These are phyloP conservation scores for Toxostoma redivivum DNA, from an alignment of 2,113 vertebrate genomes.

Conservation along the genomic window DNA sequence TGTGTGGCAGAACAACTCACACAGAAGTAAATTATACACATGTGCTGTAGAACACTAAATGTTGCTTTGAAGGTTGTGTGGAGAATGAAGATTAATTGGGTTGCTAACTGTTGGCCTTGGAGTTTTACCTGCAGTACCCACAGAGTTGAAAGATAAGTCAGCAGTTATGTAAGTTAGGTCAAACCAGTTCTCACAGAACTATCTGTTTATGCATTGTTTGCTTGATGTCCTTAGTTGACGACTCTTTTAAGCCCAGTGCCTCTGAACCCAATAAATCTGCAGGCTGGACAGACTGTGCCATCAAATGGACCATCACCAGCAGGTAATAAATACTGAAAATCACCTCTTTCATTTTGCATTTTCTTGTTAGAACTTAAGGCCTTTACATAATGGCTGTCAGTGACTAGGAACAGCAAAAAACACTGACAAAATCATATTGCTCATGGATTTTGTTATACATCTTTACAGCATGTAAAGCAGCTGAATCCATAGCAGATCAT, in stretches of 20 bases:
- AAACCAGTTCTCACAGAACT: not conserved
- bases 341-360: not conserved
- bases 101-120: not conserved
- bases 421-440: not conserved
- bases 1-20: not conserved
- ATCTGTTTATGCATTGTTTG: not conserved
- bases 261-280: slow-evolving; percentile 59
- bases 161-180: not conserved
- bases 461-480: not conserved
- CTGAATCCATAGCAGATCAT: not conserved
- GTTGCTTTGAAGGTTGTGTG: not conserved
- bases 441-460: not conserved
- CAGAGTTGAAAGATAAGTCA: not conserved
- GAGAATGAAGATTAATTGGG: not conserved
- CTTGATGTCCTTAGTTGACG: slow-evolving; percentile 28
- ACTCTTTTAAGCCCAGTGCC: slow-evolving; percentile 53
- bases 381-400: not conserved
- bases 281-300: not conserved
- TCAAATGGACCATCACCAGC: not conserved
- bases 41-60: not conserved
- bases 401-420: not conserved
- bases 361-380: not conserved
- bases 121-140: not conserved
- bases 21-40: not conserved
- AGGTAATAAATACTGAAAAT: slow-evolving; percentile 44